These are phyloP conservation scores for Cinclus mexicanus DNA, from an alignment of 2,113 vertebrate species.

Conservation along the genomic window DNA sequence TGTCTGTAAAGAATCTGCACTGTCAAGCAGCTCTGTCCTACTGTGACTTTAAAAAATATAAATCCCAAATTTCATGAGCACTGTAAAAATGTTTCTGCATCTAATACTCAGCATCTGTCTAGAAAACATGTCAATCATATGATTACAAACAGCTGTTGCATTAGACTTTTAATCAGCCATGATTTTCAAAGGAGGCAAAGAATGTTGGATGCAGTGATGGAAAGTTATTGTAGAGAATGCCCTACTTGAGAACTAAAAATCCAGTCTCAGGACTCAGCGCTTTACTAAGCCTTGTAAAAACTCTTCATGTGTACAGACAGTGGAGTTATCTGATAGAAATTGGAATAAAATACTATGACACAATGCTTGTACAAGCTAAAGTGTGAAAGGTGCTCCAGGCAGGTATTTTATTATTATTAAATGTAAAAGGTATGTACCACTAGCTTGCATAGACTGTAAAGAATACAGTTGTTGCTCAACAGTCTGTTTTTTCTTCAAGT, in stretches of 20 bases:
- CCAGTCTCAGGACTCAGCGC: conserved; percentile 35
- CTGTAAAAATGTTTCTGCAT: conserved; percentile 46
- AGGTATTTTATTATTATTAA: background rate
- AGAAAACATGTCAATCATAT: conserved; percentile 72
- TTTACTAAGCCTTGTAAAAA: conserved; percentile 32
- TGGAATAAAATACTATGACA: background rate
- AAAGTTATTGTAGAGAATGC: conserved; percentile 67
- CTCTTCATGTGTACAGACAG: background rate
- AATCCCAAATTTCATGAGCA: background rate
- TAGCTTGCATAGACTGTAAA: background rate
- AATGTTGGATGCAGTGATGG: conserved; percentile 63
- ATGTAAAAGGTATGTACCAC: background rate
- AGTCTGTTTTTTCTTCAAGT: background rate
- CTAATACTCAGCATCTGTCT: conserved; percentile 68
- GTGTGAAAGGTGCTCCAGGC: background rate
- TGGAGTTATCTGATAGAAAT: conserved; percentile 1
- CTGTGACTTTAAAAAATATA: background rate
- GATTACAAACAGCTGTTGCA: conserved; percentile 74
- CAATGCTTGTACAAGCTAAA: background rate
- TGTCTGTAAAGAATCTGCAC: background rate
- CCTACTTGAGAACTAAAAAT: conserved; percentile 17
- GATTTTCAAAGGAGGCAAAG: conserved; percentile 70
- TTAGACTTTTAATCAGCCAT: conserved; percentile 67
- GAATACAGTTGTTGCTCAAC: background rate
- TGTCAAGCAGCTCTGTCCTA: background rate